Conservation (phyloP, 2,888 invertebrate genomes). For the Cosmorhoe ocellata region DNA sequence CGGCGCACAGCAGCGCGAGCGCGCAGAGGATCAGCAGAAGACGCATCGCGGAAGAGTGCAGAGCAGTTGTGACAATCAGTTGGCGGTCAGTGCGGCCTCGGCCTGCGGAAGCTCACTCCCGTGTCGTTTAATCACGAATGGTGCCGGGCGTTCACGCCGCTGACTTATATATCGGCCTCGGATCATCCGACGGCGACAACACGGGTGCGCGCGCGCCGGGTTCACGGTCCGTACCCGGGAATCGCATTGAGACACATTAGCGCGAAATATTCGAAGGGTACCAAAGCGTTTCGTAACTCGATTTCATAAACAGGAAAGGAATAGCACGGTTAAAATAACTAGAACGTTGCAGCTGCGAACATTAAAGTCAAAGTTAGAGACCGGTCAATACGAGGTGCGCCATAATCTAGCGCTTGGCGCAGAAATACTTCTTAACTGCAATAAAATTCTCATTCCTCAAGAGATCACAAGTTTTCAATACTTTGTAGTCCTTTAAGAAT, state of each 20-base stretch:
- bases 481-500: no score
- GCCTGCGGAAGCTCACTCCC: conserved; percentile 69
- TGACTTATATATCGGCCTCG: conserved; percentile 80
- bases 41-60: conserved; percentile 72
- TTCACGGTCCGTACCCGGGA: conserved; percentile 78
- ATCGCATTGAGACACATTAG: conserved; percentile 58
- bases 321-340: conserved; percentile 37
- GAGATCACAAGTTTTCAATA: no score
- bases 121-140: conserved; percentile 75
- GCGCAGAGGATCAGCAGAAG: conserved; percentile 44
- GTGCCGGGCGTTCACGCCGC: conserved; percentile 69
- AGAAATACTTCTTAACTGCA: conserved; percentile 21
- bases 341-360: conserved; percentile 38
- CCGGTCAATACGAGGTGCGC: conserved; percentile 31
- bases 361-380: conserved; percentile 39
- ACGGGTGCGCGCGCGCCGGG: conserved; percentile 65
- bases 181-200: conserved; percentile 72
- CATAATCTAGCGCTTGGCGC: conserved; percentile 25
- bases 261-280: conserved; percentile 57
- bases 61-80: conserved; percentile 69
- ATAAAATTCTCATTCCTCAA: conserved; percentile 5
- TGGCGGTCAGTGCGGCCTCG: conserved; percentile 71
- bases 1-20: conserved; percentile 43
- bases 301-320: conserved; percentile 57
- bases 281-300: conserved; percentile 40